Base-by-base conservation (phyloP, 2,888 invertebrate species). In the Dicycla oo region DNA sequence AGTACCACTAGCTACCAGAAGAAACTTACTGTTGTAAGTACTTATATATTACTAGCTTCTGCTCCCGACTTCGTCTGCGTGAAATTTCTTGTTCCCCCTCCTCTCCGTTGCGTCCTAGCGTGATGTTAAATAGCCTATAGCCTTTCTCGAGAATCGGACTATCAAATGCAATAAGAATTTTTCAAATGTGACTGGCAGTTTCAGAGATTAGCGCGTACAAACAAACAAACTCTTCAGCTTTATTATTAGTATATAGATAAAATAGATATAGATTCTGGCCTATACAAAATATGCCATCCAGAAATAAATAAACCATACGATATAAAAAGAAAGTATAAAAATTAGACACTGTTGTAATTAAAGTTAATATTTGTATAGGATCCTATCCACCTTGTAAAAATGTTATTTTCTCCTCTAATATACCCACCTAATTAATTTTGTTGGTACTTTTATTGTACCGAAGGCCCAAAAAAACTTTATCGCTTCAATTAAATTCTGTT, bases 1-100 rank as follows among this genome's bases (percentile, higher is more conserved):
- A 98, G 98, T 84, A 98, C 99, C 30, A 98, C 98, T 6, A 98
- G 98, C 87, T 98, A 99, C 90, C 98, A 99, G 94, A 99, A 98
- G 96, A 99, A 99, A 96, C 96, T 99, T 65, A 99, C 99, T 66
- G 98, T 99, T 88, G 98, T 98, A 96, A 90, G 97, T 87, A 18
- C 34, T 3, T 34, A 34, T 18, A 64, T 5, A 30, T 47, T 34
- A 40, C n/a, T n/a, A n/a, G n/a, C n/a, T n/a, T n/a, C n/a, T n/a
- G n/a, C n/a, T n/a, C n/a, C n/a, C n/a, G n/a, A n/a, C n/a, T n/a
- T n/a, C n/a, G n/a, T n/a, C n/a, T n/a, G n/a, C n/a, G n/a, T n/a
- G n/a, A n/a, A n/a, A n/a, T n/a, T n/a, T n/a, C n/a, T n/a, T n/a
- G n/a, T n/a, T n/a, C n/a, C n/a, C n/a, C n/a, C n/a, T n/a, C n/a